Evolutionary conservation across 1,140 invertebrate genomes (phyloP).

Genomic region (Rhopalosiphum padi): DNA sequence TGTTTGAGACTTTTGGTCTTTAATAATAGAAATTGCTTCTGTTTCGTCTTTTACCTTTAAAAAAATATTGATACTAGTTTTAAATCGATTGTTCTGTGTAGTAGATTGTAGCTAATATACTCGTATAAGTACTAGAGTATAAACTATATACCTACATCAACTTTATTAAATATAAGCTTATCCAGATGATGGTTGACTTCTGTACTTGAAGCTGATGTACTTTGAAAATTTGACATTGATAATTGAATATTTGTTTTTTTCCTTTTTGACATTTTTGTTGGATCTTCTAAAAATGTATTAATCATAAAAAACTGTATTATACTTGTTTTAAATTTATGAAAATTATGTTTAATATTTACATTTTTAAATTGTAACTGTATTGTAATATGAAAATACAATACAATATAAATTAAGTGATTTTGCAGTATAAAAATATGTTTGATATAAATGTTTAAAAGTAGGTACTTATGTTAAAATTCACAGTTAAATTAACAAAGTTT

Average conservation of each 20-base stretch:
- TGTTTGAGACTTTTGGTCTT: background rate
- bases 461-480: background rate
- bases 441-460: too few relatives aligned
- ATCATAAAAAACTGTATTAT: background rate
- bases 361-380: background rate
- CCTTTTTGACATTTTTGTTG: background rate
- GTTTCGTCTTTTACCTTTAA: background rate
- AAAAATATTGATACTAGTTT: background rate
- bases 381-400: background rate
- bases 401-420: background rate
- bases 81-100: background rate
- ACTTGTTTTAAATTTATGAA: background rate
- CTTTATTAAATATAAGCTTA: background rate
- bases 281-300: conserved; percentile 1
- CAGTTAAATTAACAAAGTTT: too few relatives aligned
- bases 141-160: background rate
- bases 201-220: background rate
- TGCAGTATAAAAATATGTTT: background rate
- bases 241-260: background rate
- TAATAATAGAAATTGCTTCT: background rate
- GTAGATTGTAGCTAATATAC: background rate
- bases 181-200: background rate
- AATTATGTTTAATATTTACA: background rate
- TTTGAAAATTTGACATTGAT: background rate
- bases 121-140: background rate